Evolutionary conservation across 2,888 invertebrate species (phyloP), one percentile per base, ranked within the genome.

Genomic region (Suillia variegata): DNA sequence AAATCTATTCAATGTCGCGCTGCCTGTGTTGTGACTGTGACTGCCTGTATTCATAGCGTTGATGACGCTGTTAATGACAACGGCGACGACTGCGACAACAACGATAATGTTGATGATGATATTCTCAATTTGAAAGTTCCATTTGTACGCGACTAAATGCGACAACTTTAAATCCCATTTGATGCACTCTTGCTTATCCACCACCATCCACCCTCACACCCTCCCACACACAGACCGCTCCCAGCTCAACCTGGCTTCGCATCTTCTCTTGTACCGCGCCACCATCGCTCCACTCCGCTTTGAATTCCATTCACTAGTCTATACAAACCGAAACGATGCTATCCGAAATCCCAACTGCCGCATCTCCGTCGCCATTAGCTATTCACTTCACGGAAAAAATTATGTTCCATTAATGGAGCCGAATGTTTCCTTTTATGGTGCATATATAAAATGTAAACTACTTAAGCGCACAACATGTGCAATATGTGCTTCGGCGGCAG

Each of bases 101-200:
- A n/a, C n/a, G n/a, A n/a, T n/a, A n/a, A n/a, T n/a, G 26, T 10
- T 10, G 26, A 5, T 26, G 26, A 26, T 26, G 26, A 26, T n/a
- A 45, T 20, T 45, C 45, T 18, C 45, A 45, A 18, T 45, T 45
- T 5, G 38, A 45, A 18, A 3, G 18, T 8, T 5, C 18, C 45
- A 45, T 45, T 45, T 45, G 45, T 20, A 20, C 38, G 33, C 72
- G 74, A 70, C 67, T 74, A 71, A 74, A 74, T 73, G 75, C 69
- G 67, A 73, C 75, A 74, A 73, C 73, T 76, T 74, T 69, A 76
- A 76, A 70, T 76, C 75, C 75, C 76, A 76, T 76, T 74, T 73
- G 73, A 76, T 73, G 70, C 74, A 76, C 68, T 74, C 71, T 70
- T 75, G 50, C 21, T 45, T 73, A 38, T 34, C n/a, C n/a, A n/a